Evolutionary conservation across 2,113 vertebrate genomes (phyloP).

Genomic region (Ceratotherium simum): DNA sequence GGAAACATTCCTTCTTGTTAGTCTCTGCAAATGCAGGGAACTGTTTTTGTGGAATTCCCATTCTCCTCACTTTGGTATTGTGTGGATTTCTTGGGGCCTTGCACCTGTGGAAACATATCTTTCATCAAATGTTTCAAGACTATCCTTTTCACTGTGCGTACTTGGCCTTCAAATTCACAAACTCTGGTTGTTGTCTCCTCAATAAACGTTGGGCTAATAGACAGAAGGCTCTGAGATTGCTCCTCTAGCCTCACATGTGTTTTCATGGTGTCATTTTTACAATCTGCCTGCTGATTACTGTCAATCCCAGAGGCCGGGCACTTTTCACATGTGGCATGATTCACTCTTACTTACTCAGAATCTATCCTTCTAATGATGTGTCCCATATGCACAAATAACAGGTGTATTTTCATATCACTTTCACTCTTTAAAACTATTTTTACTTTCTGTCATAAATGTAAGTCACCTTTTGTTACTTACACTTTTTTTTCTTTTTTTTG

Average conservation of each 20-base stretch:
- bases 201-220: background rate
- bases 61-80: background rate
- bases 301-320: background rate
- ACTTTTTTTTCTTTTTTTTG: too few species aligned
- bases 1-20: background rate
- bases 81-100: background rate
- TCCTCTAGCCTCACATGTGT: background rate
- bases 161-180: background rate
- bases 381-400: background rate
- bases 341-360: background rate
- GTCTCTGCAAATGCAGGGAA: background rate
- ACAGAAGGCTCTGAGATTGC: too few species aligned
- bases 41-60: background rate
- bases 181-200: background rate
- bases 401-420: background rate
- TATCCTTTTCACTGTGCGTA: background rate
- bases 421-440: constrained; percentile 29
- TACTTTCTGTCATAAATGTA: background rate
- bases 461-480: background rate
- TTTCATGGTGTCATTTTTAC: background rate
- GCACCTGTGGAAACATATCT: background rate
- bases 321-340: background rate
- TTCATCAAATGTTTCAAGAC: background rate
- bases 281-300: background rate
- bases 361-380: background rate